These are phyloP conservation scores for Psittacara wagleri DNA, from an alignment of 2,113 vertebrate species.

Conservation along the genomic window DNA sequence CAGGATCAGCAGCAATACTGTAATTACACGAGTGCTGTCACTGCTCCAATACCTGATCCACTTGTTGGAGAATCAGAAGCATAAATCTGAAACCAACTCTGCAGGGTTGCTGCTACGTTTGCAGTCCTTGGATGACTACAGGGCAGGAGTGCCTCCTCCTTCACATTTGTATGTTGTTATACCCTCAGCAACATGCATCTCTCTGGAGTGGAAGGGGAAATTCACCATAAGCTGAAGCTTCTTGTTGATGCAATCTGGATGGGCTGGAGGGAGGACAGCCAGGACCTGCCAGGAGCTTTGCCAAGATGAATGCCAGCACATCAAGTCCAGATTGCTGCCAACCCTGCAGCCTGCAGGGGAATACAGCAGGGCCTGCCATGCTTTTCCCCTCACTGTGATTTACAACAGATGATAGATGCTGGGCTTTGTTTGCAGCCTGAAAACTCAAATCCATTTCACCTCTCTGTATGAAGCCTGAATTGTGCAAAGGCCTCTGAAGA, in stretches of 20 bases:
- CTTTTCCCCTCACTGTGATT: background rate
- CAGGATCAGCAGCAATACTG: background rate
- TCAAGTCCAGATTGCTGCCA: background rate
- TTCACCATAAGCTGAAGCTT: background rate
- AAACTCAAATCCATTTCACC: fast-evolving
- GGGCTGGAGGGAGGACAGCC: background rate
- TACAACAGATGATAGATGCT: background rate
- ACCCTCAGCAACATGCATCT: background rate
- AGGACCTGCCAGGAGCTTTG: fast-evolving
- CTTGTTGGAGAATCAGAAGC: background rate
- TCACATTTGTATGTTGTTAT: background rate
- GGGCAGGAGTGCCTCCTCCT: background rate
- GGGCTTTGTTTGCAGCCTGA: background rate
- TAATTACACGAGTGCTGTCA: background rate
- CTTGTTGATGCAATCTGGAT: background rate
- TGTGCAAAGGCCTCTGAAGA: fast-evolving
- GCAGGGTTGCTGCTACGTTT: background rate
- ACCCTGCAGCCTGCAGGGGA: fast-evolving
- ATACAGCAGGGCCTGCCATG: background rate
- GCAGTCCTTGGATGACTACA: background rate
- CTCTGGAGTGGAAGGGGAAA: background rate
- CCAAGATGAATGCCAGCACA: background rate
- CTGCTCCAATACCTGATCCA: background rate
- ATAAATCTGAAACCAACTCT: background rate
- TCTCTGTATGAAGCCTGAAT: background rate